Conservation (phyloP, 1,140 invertebrate species). For the Calycopis cecrops region DNA sequence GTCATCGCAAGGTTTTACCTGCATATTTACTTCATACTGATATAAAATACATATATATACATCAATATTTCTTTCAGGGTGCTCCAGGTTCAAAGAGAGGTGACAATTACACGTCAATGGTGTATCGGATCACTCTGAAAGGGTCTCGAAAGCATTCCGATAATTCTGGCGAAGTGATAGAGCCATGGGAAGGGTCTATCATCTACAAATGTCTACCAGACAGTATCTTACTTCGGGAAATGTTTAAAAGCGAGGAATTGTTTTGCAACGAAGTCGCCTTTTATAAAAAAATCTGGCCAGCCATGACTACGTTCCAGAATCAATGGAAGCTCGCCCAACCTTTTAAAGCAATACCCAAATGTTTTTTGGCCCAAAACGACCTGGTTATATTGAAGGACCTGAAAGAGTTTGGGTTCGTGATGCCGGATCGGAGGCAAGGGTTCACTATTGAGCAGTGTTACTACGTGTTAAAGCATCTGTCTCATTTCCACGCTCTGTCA, state of each 20-base stretch:
- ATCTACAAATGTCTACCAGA: conserved; percentile 83
- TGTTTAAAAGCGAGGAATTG: conserved; percentile 81
- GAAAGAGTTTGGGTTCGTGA: conserved; percentile 76
- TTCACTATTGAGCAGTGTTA: conserved; percentile 77
- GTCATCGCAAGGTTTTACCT: too few species aligned
- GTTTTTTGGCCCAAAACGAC: conserved; percentile 78
- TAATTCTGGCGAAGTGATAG: conserved; percentile 50
- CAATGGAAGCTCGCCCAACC: conserved; percentile 53
- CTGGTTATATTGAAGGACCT: conserved; percentile 80
- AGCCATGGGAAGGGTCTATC: conserved; percentile 77
- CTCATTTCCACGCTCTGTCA: conserved; percentile 81
- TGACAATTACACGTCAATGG: conserved; percentile 84
- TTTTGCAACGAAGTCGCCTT: conserved; percentile 84
- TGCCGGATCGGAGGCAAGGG: conserved; percentile 80
- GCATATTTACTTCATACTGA: too few species aligned
- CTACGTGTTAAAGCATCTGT: conserved; percentile 77
- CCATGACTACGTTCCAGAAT: conserved; percentile 76
- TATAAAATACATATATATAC: too few species aligned
- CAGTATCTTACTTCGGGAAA: conserved; percentile 77
- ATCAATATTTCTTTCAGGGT: too few species aligned
- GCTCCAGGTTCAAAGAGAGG: conserved; percentile 81
- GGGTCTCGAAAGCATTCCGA: conserved; percentile 69
- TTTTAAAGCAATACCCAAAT: conserved; percentile 79
- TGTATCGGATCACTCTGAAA: conserved; percentile 78
- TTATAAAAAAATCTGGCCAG: conserved; percentile 81